These are phyloP conservation scores for Anoplophora glabripennis DNA, from an alignment of 1,140 invertebrate species.

Conservation along the genomic window DNA sequence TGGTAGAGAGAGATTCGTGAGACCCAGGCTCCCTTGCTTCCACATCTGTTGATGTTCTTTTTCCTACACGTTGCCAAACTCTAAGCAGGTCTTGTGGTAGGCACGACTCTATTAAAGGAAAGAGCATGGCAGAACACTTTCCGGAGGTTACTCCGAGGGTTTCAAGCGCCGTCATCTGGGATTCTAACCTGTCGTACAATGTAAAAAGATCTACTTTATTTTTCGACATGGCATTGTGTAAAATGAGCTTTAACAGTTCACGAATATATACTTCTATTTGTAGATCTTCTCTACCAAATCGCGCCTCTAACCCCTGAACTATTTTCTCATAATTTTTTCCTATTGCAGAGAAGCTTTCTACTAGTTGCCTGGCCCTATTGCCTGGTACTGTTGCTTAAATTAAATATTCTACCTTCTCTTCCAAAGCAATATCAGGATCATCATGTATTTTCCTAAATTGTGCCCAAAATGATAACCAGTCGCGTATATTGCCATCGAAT, in stretches of 20 bases:
- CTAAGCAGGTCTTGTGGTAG: constrained; percentile 39
- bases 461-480: constrained; percentile 9
- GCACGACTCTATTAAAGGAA: constrained; percentile 45
- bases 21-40: no score
- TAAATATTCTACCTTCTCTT: constrained; percentile 15
- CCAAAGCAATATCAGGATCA: neutral
- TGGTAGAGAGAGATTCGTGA: no score
- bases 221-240: constrained; percentile 7
- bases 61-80: constrained; percentile 38
- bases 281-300: constrained; percentile 9
- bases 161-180: constrained; percentile 42
- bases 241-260: constrained; percentile 36
- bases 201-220: constrained; percentile 11
- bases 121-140: constrained; percentile 44
- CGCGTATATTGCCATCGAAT: neutral
- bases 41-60: no score
- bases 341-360: constrained; percentile 6
- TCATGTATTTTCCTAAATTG: constrained; percentile 11
- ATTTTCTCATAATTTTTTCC: constrained; percentile 7
- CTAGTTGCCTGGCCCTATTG: neutral
- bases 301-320: neutral
- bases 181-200: constrained; percentile 29
- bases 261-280: constrained; percentile 20
- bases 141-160: constrained; percentile 43
- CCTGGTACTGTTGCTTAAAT: constrained; percentile 1